Conservation (phyloP, 2,113 vertebrate genomes). For the Myrmecobius fasciatus region DNA sequence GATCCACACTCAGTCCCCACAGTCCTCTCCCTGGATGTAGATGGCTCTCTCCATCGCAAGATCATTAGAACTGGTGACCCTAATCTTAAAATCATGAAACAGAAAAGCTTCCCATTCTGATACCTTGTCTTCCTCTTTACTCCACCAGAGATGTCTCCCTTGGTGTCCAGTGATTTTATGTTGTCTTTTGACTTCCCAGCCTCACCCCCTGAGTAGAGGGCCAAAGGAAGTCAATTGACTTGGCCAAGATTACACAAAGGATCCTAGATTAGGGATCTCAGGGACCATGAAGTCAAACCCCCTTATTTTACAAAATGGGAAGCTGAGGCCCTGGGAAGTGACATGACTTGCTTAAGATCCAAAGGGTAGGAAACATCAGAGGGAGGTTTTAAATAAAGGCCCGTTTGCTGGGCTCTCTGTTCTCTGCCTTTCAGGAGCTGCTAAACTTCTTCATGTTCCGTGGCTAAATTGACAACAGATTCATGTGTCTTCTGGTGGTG, state of each 20-base stretch:
- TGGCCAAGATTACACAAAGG: background rate
- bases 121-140: background rate
- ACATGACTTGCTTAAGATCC: background rate
- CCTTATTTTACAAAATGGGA: background rate
- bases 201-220: background rate
- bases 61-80: background rate
- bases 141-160: background rate
- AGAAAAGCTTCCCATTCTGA: background rate
- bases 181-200: background rate
- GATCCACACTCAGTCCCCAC: too few species aligned
- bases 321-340: background rate
- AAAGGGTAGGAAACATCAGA: background rate
- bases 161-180: background rate
- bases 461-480: conserved; percentile 1
- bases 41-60: too few species aligned
- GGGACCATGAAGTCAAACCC: background rate
- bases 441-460: background rate
- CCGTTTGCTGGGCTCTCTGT: background rate
- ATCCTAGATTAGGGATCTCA: background rate
- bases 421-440: background rate
- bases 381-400: background rate
- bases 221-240: too few species aligned
- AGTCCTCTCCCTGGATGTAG: too few species aligned
- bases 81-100: background rate
- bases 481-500: background rate